Evolutionary conservation across 2,113 vertebrate genomes (phyloP).

Genomic region (Spheniscus mendiculus): DNA sequence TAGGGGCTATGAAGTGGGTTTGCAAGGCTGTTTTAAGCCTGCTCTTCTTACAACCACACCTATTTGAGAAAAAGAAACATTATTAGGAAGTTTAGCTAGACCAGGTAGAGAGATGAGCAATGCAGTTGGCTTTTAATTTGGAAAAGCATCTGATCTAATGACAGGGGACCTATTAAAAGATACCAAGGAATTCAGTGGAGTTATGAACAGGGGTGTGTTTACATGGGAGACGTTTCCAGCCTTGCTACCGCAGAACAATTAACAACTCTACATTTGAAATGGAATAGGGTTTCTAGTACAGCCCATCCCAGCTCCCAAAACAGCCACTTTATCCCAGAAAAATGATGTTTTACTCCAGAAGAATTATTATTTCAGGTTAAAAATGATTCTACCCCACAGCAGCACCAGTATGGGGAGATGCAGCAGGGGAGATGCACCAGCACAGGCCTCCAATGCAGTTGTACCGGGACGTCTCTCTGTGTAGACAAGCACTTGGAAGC

Average conservation of each 20-base stretch:
- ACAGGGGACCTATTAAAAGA: neutral
- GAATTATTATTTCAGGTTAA: neutral
- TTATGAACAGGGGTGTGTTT: neutral
- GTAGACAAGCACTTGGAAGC: neutral
- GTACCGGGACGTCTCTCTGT: neutral
- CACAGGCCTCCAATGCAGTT: rapidly evolving
- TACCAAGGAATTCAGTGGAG: neutral
- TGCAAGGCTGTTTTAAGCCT: conserved; percentile 28
- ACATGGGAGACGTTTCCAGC: neutral
- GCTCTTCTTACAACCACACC: neutral
- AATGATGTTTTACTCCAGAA: neutral
- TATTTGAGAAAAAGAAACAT: neutral
- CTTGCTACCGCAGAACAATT: neutral
- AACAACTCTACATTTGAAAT: neutral
- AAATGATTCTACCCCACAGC: neutral
- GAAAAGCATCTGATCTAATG: neutral
- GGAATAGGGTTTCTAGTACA: neutral
- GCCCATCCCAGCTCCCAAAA: neutral
- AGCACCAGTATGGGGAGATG: neutral
- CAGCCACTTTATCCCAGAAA: neutral
- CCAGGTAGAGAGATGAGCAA: neutral
- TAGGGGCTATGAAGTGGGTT: neutral
- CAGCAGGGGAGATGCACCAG: neutral
- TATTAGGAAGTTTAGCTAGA: neutral
- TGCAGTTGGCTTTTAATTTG: neutral